A percentile compares a stretch with the other conserved stretches of the same genome.
These are phyloP conservation scores for Itoplectis maculator DNA, from an alignment of 2,888 invertebrate genomes.

Conservation along the genomic window DNA sequence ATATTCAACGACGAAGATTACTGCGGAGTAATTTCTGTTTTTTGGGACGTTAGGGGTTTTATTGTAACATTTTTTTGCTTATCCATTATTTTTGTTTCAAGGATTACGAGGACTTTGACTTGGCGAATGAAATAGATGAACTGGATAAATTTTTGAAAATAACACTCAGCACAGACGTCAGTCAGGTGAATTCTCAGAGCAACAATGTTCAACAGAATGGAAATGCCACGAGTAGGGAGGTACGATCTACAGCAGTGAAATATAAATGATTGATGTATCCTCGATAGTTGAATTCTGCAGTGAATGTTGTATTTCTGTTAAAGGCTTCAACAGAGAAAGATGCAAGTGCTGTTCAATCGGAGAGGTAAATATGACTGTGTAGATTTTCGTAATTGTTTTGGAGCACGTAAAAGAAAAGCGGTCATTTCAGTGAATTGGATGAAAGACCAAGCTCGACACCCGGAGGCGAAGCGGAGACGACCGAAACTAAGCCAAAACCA, in stretches of 20 bases:
- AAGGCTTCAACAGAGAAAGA: conserved; percentile 83
- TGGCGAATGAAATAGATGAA: conserved; percentile 95
- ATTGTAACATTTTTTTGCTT: conserved; percentile 26
- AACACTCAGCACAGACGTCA: conserved; percentile 86
- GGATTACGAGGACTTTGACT: conserved; percentile 97
- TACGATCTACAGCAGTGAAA: conserved; percentile 60
- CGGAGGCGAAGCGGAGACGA: conserved; percentile 46
- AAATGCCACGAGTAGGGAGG: conserved; percentile 84
- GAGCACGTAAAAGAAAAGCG: conserved; percentile 2
- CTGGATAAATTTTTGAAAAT: conserved; percentile 95
- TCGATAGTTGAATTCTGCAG: neutral
- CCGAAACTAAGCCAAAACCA: conserved; percentile 74
- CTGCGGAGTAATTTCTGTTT: conserved; percentile 91
- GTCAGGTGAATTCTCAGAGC: conserved; percentile 75
- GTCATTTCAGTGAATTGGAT: conserved; percentile 73
- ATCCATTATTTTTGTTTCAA: conserved; percentile 82
- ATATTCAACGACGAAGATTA: conserved; percentile 96
- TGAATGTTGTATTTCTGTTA: conserved; percentile 68
- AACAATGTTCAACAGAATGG: conserved; percentile 82
- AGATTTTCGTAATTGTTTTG: neutral
- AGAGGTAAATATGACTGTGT: conserved; percentile 74
- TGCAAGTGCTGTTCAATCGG: conserved; percentile 74
- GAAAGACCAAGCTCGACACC: conserved; percentile 76
- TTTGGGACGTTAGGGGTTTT: neutral
- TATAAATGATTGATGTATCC: neutral